Percentiles rank a stretch among this genome's conserved stretches.
Conservation (phyloP, 2,888 invertebrate genomes). For the Heliothis peltigera region DNA sequence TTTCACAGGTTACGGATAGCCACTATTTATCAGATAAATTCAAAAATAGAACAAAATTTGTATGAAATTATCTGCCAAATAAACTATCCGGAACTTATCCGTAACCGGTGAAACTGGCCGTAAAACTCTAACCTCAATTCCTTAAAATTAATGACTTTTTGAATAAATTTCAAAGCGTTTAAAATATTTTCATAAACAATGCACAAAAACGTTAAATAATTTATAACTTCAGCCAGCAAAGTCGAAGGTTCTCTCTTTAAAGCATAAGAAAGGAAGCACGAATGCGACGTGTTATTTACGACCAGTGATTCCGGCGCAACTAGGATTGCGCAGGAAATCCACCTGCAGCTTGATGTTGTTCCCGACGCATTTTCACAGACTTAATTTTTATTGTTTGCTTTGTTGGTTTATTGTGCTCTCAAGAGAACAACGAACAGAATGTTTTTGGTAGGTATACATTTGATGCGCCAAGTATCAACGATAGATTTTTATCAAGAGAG, state of each 20-base stretch:
- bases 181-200: slow-evolving; percentile 34
- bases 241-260: slow-evolving; percentile 72
- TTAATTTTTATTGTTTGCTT: slow-evolving; percentile 59
- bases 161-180: background rate
- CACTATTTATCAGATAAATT: no score
- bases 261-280: slow-evolving; percentile 81
- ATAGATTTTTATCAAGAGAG: slow-evolving; percentile 84
- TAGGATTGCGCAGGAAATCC: slow-evolving; percentile 78
- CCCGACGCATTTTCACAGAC: slow-evolving; percentile 56
- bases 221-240: slow-evolving; percentile 71
- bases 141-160: no score
- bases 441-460: slow-evolving; percentile 28
- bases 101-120: no score
- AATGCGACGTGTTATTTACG: slow-evolving; percentile 85
- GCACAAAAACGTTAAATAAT: slow-evolving; percentile 63
- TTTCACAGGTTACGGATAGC: no score
- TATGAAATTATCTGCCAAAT: no score
- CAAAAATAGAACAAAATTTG: no score
- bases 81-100: no score
- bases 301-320: slow-evolving; percentile 81
- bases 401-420: slow-evolving; percentile 36
- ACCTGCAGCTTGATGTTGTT: slow-evolving; percentile 73
- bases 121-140: no score
- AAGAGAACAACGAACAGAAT: slow-evolving; percentile 11
- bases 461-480: slow-evolving; percentile 55